Conservation (phyloP, 2,797 vertebrate species). For the Bradypodion pumilum region DNA sequence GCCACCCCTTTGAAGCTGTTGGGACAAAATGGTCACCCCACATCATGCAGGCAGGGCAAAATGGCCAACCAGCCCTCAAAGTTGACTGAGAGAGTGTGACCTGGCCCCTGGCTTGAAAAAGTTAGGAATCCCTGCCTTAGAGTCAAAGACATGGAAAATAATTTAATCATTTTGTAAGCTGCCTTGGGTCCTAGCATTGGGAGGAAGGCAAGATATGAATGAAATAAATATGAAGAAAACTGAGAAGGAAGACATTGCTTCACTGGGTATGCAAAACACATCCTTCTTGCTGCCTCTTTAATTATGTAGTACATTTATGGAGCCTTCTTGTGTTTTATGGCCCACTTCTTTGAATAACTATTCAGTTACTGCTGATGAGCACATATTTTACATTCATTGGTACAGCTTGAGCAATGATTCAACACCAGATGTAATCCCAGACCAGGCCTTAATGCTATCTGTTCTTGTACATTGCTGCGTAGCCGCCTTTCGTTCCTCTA, state of each 20-base stretch:
- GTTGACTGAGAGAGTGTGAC: too few species aligned
- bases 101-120: too few species aligned
- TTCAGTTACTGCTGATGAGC: neutral
- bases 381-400: neutral
- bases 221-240: too few species aligned
- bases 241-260: neutral
- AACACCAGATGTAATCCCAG: neutral
- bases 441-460: neutral
- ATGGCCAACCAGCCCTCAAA: too few species aligned
- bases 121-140: too few species aligned
- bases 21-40: too few species aligned
- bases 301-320: conserved; percentile 16
- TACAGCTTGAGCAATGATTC: neutral
- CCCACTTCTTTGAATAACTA: conserved; percentile 10
- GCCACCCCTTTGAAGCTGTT: too few species aligned
- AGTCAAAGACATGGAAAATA: too few species aligned
- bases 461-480: neutral
- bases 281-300: conserved; percentile 6
- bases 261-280: neutral
- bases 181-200: neutral
- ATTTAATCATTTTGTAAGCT: too few species aligned
- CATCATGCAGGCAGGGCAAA: too few species aligned
- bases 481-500: neutral
- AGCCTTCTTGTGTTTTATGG: conserved; percentile 7
- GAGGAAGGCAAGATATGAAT: too few species aligned